Percentiles rank a stretch among this genome's conserved stretches.
phyloP scores from a whole-genome alignment of 2,113 vertebrate species.

The Catagonus wagneri region DNA sequence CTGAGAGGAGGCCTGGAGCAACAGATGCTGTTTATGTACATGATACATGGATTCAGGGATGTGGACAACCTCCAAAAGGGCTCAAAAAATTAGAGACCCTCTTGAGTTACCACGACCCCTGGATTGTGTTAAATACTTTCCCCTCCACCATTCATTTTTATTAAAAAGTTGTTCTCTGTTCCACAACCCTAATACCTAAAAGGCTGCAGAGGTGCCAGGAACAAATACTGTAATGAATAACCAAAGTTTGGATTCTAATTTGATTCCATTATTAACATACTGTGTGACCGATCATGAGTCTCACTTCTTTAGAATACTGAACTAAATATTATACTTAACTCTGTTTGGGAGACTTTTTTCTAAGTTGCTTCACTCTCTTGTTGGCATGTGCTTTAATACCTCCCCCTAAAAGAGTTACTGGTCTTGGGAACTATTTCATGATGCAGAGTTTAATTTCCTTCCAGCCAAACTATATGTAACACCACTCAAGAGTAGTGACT shows the following conservation, averaged over 20 bases:
- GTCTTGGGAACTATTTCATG: conserved; percentile 66
- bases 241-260: neutral
- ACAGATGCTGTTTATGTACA: neutral
- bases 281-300: neutral
- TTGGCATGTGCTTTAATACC: conserved; percentile 63
- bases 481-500: conserved; percentile 74
- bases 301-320: neutral
- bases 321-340: conserved; percentile 37
- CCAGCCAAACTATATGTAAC: conserved; percentile 77
- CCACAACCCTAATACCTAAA: neutral
- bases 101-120: neutral
- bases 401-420: neutral
- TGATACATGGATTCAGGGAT: neutral
- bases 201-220: neutral
- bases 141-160: neutral
- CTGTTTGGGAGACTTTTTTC: conserved; percentile 47
- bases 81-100: neutral
- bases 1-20: neutral
- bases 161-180: conserved; percentile 25
- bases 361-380: conserved; percentile 63
- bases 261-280: neutral
- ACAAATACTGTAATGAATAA: neutral
- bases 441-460: conserved; percentile 77
- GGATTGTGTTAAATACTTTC: neutral
- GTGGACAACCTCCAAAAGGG: neutral